Conservation (phyloP, 2,888 invertebrate species). For the Mesorhabditis spiculigera region DNA sequence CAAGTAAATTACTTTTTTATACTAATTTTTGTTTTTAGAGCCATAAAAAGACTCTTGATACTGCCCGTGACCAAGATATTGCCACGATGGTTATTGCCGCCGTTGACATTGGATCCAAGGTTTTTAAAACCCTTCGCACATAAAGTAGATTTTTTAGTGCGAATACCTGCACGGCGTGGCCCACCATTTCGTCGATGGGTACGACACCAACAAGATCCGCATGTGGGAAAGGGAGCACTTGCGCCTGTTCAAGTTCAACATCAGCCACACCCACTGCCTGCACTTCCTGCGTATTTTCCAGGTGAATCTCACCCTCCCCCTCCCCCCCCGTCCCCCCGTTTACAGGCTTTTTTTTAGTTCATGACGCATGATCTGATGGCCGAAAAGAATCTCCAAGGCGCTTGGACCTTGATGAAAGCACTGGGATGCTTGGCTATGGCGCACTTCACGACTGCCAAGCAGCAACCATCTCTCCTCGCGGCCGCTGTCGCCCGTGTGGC, state of each 20-base stretch:
- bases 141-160: background rate
- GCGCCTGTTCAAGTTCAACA: background rate
- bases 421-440: background rate
- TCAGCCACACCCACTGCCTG: background rate
- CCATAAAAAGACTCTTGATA: too few species aligned
- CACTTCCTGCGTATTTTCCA: constrained; percentile 2
- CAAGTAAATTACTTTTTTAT: background rate
- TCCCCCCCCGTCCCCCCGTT: too few species aligned
- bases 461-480: background rate
- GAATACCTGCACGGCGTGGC: background rate
- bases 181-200: background rate
- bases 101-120: background rate
- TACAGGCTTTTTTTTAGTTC: background rate
- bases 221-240: background rate
- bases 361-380: background rate
- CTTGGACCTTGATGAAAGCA: background rate
- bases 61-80: background rate
- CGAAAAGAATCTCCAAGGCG: background rate
- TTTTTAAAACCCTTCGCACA: background rate
- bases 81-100: background rate
- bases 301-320: background rate
- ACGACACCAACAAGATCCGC: constrained; percentile 4
- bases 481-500: background rate
- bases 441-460: background rate
- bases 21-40: too few species aligned